These are phyloP conservation scores for Ophioninae sp. DNA, from an alignment of 2,888 invertebrate genomes.

Conservation along the genomic window DNA sequence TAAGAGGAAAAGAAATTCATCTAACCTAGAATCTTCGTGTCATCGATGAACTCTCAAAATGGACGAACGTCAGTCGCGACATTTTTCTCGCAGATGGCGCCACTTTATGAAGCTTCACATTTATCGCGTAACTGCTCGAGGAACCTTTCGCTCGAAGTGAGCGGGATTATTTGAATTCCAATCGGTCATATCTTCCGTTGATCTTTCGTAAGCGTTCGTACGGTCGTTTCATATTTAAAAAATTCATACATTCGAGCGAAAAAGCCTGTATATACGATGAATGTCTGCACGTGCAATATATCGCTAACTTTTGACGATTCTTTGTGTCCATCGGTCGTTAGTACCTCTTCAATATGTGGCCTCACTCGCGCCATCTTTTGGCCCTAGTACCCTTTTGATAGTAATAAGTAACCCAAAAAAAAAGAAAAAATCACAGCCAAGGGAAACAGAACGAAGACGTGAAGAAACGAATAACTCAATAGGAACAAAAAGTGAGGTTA, in stretches of 20 bases:
- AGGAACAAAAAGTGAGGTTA: not conserved
- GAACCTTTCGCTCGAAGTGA: no score
- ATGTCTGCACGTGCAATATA: constrained; percentile 54
- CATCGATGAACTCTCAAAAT: no score
- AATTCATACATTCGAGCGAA: not conserved
- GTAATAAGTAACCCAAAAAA: constrained; percentile 15
- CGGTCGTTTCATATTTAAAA: not conserved
- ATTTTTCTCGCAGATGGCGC: not conserved
- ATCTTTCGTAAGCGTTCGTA: not conserved
- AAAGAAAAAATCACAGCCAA: constrained; percentile 16
- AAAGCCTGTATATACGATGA: not conserved
- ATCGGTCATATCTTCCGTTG: no score
- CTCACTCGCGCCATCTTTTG: constrained; percentile 62
- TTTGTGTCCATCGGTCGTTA: constrained; percentile 55
- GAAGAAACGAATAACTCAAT: constrained; percentile 15
- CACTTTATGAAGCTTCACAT: not conserved
- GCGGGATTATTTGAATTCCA: no score
- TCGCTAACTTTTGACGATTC: constrained; percentile 54
- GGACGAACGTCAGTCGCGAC: not conserved
- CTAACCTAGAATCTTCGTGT: no score
- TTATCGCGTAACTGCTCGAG: no score
- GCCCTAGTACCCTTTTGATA: constrained; percentile 40
- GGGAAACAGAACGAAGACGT: constrained; percentile 11
- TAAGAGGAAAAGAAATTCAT: not conserved
- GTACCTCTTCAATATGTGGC: constrained; percentile 59